These are phyloP conservation scores for Drosophila repletoides DNA, from an alignment of 1,140 invertebrate genomes.

Conservation along the genomic window DNA sequence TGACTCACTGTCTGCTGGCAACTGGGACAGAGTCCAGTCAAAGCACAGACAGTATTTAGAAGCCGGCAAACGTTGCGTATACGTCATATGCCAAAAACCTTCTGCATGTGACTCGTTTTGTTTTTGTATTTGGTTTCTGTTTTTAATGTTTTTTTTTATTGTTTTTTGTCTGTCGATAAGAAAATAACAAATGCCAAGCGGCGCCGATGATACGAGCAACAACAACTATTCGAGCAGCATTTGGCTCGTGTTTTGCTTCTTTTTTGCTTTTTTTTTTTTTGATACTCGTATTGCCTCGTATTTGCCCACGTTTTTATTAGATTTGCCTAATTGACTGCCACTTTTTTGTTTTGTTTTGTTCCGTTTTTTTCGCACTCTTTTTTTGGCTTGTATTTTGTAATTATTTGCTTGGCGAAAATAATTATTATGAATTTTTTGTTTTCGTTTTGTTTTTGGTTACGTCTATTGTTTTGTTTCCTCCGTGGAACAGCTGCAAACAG, in stretches of 20 bases:
- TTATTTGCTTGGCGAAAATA: conserved; percentile 13
- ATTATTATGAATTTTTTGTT: conserved; percentile 17
- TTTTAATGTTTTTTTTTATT: conserved; percentile 1
- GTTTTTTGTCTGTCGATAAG: conserved; percentile 13
- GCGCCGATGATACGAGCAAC: background rate
- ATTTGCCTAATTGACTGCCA: conserved; percentile 30
- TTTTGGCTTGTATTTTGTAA: conserved; percentile 19
- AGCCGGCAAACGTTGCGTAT: conserved; percentile 22
- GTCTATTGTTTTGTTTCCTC: conserved; percentile 9
- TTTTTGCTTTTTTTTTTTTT: conserved; percentile 26
- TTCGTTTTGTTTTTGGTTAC: background rate
- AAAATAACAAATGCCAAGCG: conserved; percentile 25
- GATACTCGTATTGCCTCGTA: background rate
- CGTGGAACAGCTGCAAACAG: conserved; percentile 7
- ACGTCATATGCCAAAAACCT: conserved; percentile 30
- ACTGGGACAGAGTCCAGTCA: background rate
- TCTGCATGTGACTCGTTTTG: conserved; percentile 2
- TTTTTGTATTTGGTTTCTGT: conserved; percentile 1
- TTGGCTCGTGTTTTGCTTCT: conserved; percentile 20
- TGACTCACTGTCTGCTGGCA: background rate
- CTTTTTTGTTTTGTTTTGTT: conserved; percentile 13
- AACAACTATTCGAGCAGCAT: background rate
- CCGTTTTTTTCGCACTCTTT: conserved; percentile 12
- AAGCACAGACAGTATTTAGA: background rate
- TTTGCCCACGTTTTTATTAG: conserved; percentile 31